Conservation (phyloP, 1,140 invertebrate genomes). For the Eriosoma lanigerum region DNA sequence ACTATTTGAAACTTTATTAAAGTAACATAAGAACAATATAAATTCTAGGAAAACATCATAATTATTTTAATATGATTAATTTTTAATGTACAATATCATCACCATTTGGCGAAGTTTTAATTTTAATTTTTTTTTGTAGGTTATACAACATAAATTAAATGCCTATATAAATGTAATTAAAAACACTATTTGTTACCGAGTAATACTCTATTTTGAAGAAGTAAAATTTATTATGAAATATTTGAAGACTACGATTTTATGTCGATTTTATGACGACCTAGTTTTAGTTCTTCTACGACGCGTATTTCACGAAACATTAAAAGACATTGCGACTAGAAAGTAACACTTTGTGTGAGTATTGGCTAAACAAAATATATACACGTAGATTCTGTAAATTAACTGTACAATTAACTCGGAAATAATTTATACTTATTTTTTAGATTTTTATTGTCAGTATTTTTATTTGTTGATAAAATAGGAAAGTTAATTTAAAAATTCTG, state of each 20-base stretch:
- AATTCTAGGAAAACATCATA: neutral
- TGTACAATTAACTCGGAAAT: too few species aligned
- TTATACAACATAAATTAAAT: neutral
- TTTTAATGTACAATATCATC: too few species aligned
- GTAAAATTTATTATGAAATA: neutral
- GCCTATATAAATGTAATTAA: too few species aligned
- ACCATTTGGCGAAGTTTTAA: neutral
- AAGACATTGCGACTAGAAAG: neutral
- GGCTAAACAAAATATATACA: neutral
- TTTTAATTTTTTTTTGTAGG: neutral
- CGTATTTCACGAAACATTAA: neutral
- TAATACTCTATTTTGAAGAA: neutral
- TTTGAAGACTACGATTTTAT: conserved; percentile 9
- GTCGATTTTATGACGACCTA: too few species aligned
- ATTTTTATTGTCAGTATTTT: too few species aligned
- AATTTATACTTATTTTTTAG: too few species aligned
- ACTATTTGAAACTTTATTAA: neutral
- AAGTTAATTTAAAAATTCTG: neutral
- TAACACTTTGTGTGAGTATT: conserved; percentile 10
- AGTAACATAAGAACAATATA: neutral
- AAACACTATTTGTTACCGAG: neutral
- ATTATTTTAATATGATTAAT: neutral
- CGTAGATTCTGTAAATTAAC: conserved; percentile 9
- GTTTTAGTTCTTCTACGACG: neutral
- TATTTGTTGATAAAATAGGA: too few species aligned